Percentiles rank a stretch among this genome's conserved stretches.
These are phyloP conservation scores for Characodon lateralis DNA, from an alignment of 2,797 vertebrate species.

Conservation along the genomic window DNA sequence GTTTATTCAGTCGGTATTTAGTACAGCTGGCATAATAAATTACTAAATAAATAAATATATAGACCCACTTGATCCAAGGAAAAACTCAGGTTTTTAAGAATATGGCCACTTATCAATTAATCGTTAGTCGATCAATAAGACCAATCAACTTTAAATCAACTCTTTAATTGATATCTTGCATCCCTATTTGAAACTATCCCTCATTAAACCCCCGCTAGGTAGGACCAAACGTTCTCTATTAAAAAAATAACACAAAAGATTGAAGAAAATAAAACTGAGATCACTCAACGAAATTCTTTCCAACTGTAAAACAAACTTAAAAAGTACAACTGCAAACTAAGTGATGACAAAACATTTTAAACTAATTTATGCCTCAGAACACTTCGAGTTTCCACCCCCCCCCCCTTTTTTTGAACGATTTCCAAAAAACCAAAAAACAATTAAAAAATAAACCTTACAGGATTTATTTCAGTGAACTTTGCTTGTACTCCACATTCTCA, in stretches of 20 bases:
- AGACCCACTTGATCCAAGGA: too few species aligned
- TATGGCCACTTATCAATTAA: too few species aligned
- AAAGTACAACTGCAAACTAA: background rate
- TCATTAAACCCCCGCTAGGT: background rate
- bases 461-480: background rate
- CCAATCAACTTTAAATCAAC: too few species aligned
- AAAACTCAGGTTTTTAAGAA: too few species aligned
- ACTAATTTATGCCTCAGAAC: background rate
- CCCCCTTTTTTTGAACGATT: background rate
- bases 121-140: too few species aligned
- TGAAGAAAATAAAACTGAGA: background rate
- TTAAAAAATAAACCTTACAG: background rate
- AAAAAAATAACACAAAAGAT: too few species aligned
- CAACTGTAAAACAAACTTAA: background rate
- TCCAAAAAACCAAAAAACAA: background rate
- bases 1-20: background rate
- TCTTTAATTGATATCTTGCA: too few species aligned
- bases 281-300: background rate
- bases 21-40: background rate
- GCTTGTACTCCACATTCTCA: background rate
- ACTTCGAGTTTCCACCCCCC: background rate
- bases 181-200: background rate
- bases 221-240: background rate
- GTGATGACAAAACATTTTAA: background rate
- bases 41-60: too few species aligned